Percentiles rank a stretch among this genome's conserved stretches.
Conservation (phyloP, 2,888 invertebrate genomes). For the Strigamia transsilvanica region DNA sequence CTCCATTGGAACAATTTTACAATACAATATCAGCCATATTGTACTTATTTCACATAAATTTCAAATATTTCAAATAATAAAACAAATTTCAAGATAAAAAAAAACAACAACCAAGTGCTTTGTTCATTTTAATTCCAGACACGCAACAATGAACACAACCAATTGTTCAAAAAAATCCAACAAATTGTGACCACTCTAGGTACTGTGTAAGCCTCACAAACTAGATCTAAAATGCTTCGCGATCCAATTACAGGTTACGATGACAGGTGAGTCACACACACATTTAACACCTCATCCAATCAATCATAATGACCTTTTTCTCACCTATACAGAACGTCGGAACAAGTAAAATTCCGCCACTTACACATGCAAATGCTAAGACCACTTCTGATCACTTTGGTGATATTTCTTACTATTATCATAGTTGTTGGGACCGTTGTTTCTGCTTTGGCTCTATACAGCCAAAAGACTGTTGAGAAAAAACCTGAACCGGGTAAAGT, state of each 20-base stretch:
- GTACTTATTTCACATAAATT: too few relatives aligned
- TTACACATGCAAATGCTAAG: conserved; percentile 11
- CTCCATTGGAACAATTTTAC: too few relatives aligned
- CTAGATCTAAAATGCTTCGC: background rate
- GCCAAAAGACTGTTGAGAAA: background rate
- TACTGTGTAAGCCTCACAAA: too few relatives aligned
- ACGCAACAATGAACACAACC: too few relatives aligned
- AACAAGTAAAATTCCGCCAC: conserved; percentile 21
- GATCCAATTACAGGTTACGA: background rate
- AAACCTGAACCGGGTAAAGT: background rate
- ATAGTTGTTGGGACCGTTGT: background rate
- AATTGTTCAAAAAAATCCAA: too few relatives aligned
- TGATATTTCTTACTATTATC: conserved; percentile 24
- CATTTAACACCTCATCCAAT: background rate
- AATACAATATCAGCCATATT: too few relatives aligned
- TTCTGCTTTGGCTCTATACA: background rate
- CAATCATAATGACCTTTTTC: background rate
- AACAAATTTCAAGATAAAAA: too few relatives aligned
- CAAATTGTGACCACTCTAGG: too few relatives aligned
- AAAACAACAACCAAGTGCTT: too few relatives aligned
- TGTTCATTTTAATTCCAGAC: too few relatives aligned
- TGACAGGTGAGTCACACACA: background rate
- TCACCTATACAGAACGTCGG: background rate
- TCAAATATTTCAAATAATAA: too few relatives aligned
- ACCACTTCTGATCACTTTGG: conserved; percentile 14